Evolutionary conservation across 2,888 invertebrate species (phyloP).

Genomic region (Eilema sororculum): DNA sequence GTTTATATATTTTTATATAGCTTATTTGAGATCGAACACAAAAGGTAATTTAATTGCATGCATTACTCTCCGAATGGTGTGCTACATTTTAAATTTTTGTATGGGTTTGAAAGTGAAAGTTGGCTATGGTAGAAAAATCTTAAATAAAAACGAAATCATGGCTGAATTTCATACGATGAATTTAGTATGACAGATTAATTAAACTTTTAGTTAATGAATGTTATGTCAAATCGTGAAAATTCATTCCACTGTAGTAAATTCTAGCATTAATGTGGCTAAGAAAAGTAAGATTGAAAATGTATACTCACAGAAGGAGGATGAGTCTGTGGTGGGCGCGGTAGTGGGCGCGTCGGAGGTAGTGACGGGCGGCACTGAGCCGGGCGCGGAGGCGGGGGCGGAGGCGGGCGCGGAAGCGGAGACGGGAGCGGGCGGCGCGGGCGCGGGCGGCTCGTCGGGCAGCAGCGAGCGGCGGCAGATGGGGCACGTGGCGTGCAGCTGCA

Average conservation of each 20-base stretch:
- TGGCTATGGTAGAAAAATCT: too few relatives aligned
- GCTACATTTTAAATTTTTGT: too few relatives aligned
- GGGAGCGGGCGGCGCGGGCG: constrained; percentile 27
- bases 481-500: constrained; percentile 98
- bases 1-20: too few relatives aligned
- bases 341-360: not conserved
- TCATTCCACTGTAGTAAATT: not conserved
- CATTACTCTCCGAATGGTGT: too few relatives aligned
- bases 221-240: not conserved
- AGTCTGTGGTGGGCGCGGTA: constrained; percentile 13
- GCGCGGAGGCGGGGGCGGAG: constrained; percentile 17
- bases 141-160: too few relatives aligned
- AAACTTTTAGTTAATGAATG: not conserved
- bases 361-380: not conserved
- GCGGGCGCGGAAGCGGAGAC: constrained; percentile 23
- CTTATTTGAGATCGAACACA: too few relatives aligned
- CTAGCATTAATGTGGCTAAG: not conserved
- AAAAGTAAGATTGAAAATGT: not conserved
- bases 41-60: too few relatives aligned
- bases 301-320: not conserved
- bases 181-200: not conserved
- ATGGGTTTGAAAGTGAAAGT: too few relatives aligned
- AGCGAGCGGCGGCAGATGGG: constrained; percentile 94
- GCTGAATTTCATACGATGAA: too few relatives aligned
- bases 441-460: constrained; percentile 57